Evolutionary conservation across 2,113 vertebrate species (phyloP).

Genomic region (Protobothrops mucrosquamatus): DNA sequence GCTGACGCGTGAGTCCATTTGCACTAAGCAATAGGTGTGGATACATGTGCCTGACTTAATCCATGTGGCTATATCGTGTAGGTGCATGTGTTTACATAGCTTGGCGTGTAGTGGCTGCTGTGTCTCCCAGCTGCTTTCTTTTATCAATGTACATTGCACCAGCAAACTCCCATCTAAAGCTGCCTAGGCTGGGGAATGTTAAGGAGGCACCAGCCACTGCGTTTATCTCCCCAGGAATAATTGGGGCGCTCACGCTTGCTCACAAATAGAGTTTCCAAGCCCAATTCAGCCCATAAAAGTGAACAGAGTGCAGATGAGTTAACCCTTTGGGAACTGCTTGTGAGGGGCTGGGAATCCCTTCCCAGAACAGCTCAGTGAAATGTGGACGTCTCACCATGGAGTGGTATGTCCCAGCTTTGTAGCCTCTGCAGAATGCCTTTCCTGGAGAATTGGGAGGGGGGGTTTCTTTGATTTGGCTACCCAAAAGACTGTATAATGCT

Average conservation of each 20-base stretch:
- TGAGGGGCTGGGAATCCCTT: conserved; percentile 8
- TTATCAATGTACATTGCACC: conserved; percentile 65
- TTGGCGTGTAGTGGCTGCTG: conserved; percentile 39
- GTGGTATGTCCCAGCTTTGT: neutral
- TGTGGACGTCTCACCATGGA: neutral
- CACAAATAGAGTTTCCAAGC: conserved; percentile 65
- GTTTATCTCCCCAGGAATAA: conserved; percentile 67
- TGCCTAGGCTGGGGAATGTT: conserved; percentile 66
- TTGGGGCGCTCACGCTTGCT: conserved; percentile 58
- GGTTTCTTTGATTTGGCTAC: neutral
- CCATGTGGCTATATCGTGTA: neutral
- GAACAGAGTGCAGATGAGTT: conserved; percentile 58
- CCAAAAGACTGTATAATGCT: neutral
- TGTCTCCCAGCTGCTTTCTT: conserved; percentile 65
- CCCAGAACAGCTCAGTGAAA: neutral
- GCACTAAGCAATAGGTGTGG: neutral
- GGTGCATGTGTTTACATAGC: neutral
- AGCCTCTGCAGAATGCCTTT: no score
- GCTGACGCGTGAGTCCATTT: neutral
- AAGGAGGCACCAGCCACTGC: conserved; percentile 62
- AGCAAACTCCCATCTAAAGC: conserved; percentile 67
- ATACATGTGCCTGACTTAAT: neutral
- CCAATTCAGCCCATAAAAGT: conserved; percentile 68
- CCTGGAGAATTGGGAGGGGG: neutral
- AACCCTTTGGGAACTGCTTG: conserved; percentile 25